Conservation (phyloP, 2,888 invertebrate species). For the Melinaea marsaeus region DNA sequence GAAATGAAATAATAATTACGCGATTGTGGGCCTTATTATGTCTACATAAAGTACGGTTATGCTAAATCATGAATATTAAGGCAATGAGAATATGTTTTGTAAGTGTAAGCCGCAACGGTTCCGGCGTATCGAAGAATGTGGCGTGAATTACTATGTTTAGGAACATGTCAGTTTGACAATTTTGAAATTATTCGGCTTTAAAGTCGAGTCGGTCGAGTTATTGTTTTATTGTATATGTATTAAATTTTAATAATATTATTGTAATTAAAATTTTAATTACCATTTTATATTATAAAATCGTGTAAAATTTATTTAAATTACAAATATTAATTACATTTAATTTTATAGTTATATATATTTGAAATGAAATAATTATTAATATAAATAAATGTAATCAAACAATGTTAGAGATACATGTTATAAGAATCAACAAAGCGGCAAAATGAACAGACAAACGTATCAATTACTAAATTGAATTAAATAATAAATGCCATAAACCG, state of each 20-base stretch:
- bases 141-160: constrained; percentile 75
- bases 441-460: constrained; percentile 69
- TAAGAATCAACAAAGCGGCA: constrained; percentile 39
- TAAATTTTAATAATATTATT: too few species aligned
- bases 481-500: constrained; percentile 73
- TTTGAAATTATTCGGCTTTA: constrained; percentile 63
- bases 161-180: constrained; percentile 70
- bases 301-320: too few species aligned
- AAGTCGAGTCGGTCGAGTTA: background rate
- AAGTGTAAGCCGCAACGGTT: constrained; percentile 59
- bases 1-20: constrained; percentile 35
- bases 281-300: too few species aligned
- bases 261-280: too few species aligned
- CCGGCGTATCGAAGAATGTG: constrained; percentile 74
- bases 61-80: constrained; percentile 43
- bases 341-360: too few species aligned
- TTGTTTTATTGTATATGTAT: background rate
- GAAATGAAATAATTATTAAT: too few species aligned
- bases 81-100: constrained; percentile 62
- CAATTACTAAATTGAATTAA: constrained; percentile 78
- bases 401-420: background rate
- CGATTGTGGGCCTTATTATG: constrained; percentile 36
- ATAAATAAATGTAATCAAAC: background rate
- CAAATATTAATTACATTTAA: too few species aligned
- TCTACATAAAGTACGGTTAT: constrained; percentile 33